Evolutionary conservation across 1,140 invertebrate genomes (phyloP).

Genomic region (Cryptotermes secundus): DNA sequence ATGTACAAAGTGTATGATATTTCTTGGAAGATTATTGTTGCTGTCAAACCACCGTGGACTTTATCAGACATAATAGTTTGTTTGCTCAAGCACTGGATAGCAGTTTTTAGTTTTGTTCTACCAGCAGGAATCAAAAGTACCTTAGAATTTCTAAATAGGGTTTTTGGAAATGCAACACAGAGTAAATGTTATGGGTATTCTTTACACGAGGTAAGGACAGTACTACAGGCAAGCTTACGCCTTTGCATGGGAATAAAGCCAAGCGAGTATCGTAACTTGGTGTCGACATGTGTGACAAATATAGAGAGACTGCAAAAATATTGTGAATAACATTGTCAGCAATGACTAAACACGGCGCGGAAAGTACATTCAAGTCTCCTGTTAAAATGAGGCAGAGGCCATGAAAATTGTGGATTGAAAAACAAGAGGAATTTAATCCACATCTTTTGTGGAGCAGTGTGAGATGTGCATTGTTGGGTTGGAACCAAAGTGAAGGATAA

Average conservation of each 20-base stretch:
- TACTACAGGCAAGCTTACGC: neutral
- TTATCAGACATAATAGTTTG: neutral
- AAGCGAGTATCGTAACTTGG: neutral
- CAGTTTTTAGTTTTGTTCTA: neutral
- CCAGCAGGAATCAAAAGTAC: slow-evolving; percentile 36
- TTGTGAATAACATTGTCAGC: too few species aligned
- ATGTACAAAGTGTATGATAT: neutral
- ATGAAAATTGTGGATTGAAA: too few species aligned
- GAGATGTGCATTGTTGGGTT: too few species aligned
- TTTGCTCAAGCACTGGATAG: neutral
- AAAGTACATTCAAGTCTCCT: too few species aligned
- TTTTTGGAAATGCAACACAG: neutral
- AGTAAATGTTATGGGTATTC: neutral
- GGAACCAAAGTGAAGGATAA: too few species aligned
- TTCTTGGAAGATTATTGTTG: neutral
- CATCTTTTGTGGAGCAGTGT: too few species aligned
- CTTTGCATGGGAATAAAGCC: neutral
- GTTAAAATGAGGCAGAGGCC: too few species aligned
- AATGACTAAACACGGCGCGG: too few species aligned
- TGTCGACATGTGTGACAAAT: neutral
- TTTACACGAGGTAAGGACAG: neutral
- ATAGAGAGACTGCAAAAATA: too few species aligned
- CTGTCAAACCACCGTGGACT: neutral
- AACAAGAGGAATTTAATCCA: too few species aligned
- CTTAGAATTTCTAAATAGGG: neutral